Percentiles rank a stretch among this genome's conserved stretches.
Conservation (phyloP, 2,888 invertebrate species). For the Hyposoter dolosus region DNA sequence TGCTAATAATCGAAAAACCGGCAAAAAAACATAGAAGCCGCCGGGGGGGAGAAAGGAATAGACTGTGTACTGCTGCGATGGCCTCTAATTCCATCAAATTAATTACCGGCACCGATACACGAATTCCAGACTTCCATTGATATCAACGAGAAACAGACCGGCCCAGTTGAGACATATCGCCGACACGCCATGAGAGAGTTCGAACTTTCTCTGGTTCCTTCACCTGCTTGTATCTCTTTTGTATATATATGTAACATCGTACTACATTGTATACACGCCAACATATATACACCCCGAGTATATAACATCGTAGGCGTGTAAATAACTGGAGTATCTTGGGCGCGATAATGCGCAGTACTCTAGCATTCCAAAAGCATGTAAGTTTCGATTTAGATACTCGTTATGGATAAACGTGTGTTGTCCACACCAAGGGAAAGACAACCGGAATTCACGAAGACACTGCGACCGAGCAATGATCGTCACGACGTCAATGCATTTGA, state of each 20-base stretch:
- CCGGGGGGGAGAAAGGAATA: not conserved
- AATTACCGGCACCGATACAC: conserved; percentile 62
- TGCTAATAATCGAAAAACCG: not conserved
- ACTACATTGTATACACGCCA: not conserved
- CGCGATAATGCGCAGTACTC: conserved; percentile 45
- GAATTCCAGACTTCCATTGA: conserved; percentile 60
- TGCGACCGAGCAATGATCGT: not conserved
- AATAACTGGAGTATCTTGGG: conserved; percentile 11
- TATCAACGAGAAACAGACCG: conserved; percentile 23
- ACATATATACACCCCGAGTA: not conserved
- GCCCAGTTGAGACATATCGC: conserved; percentile 13
- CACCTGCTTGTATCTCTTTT: conserved; percentile 34
- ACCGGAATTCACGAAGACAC: not conserved
- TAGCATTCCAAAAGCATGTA: conserved; percentile 15
- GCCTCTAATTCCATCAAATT: conserved; percentile 63
- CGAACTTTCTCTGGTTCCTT: conserved; percentile 63
- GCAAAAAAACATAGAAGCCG: not conserved
- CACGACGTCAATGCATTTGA: too few relatives aligned
- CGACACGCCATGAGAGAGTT: conserved; percentile 57
- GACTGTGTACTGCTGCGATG: not conserved
- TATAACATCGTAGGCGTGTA: not conserved
- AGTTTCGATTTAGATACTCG: conserved; percentile 36
- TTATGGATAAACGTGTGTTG: conserved; percentile 6
- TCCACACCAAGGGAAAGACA: not conserved
- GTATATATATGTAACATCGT: not conserved